Percentiles rank a stretch among this genome's conserved stretches.
Evolutionary conservation across 2,113 vertebrate species (phyloP).

Genomic region (Dolichallabes microphthalmus): DNA sequence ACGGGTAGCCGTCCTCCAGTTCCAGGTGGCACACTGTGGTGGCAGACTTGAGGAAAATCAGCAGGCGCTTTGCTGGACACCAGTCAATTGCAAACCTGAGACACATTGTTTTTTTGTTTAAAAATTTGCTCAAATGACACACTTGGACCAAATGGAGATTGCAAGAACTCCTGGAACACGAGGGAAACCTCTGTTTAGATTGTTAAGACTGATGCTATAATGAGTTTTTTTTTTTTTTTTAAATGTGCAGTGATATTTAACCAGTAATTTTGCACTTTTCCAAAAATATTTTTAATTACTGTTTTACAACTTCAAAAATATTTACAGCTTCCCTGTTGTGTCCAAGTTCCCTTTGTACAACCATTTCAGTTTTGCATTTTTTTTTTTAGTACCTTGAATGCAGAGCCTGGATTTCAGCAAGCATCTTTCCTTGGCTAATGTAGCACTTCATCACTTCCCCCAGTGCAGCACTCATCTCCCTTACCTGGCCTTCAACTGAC

Average conservation of each 20-base stretch:
- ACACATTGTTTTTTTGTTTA: not conserved
- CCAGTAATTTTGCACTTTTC: not conserved
- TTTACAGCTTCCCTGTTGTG: not conserved
- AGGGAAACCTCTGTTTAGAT: not conserved
- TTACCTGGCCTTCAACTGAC: conserved; percentile 36
- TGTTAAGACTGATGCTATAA: not conserved
- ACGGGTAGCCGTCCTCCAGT: conserved; percentile 69
- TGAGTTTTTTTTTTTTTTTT: too few species aligned
- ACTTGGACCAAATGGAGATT: not conserved
- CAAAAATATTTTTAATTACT: not conserved
- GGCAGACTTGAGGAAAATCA: conserved; percentile 71
- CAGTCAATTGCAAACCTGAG: conserved; percentile 75
- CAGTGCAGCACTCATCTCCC: conserved; percentile 61
- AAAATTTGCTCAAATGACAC: not conserved
- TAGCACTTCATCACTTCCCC: conserved; percentile 65
- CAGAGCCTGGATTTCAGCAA: conserved; percentile 70
- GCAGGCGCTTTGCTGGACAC: conserved; percentile 62
- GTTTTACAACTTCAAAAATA: not conserved
- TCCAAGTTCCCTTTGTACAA: not conserved
- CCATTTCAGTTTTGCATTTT: not conserved
- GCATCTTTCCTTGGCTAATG: conserved; percentile 65
- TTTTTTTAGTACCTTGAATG: conserved; percentile 62
- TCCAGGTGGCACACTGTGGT: conserved; percentile 64
- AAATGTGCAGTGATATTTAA: not conserved
- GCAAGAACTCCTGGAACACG: not conserved